A percentile compares a stretch with the other conserved stretches of the same genome.
These are phyloP conservation scores for Leptatherina wallacei DNA, from an alignment of 2,797 vertebrate genomes.

Conservation along the genomic window DNA sequence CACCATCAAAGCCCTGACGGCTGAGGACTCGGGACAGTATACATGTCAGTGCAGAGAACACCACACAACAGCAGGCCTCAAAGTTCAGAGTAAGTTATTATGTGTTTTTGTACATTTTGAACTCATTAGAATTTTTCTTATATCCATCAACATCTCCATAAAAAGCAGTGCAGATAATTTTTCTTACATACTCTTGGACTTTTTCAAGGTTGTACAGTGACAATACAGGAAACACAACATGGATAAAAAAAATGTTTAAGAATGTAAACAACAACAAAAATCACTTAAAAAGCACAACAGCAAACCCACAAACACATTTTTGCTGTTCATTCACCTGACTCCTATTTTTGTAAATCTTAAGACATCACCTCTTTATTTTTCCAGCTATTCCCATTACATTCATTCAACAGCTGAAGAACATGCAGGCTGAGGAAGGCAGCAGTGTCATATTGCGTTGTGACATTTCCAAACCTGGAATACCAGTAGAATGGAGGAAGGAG, in stretches of 20 bases:
- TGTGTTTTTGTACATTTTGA: background rate
- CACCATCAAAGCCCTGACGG: slow-evolving; percentile 80
- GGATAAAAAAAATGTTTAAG: background rate
- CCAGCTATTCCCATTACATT: slow-evolving; percentile 81
- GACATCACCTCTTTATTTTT: slow-evolving; percentile 9
- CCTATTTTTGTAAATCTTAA: background rate
- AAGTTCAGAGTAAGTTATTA: slow-evolving; percentile 72
- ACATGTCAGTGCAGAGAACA: slow-evolving; percentile 78
- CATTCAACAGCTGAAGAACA: slow-evolving; percentile 74
- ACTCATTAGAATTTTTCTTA: background rate
- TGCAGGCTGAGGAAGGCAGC: slow-evolving; percentile 79
- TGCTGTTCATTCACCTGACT: background rate
- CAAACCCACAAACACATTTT: background rate
- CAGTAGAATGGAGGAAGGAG: slow-evolving; percentile 80
- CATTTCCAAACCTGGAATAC: slow-evolving; percentile 82
- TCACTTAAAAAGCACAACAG: background rate
- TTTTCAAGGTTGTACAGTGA: no score
- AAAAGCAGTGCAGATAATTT: background rate
- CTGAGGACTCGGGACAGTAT: slow-evolving; percentile 77
- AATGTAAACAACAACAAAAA: background rate
- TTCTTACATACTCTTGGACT: background rate
- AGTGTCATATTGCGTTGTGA: slow-evolving; percentile 83
- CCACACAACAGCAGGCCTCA: slow-evolving; percentile 77
- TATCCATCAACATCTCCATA: background rate
- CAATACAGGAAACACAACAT: background rate